A percentile compares a stretch with the other conserved stretches of the same genome.
phyloP scores from a whole-genome alignment of 2,888 invertebrate genomes.

The Steromphala cineraria region DNA sequence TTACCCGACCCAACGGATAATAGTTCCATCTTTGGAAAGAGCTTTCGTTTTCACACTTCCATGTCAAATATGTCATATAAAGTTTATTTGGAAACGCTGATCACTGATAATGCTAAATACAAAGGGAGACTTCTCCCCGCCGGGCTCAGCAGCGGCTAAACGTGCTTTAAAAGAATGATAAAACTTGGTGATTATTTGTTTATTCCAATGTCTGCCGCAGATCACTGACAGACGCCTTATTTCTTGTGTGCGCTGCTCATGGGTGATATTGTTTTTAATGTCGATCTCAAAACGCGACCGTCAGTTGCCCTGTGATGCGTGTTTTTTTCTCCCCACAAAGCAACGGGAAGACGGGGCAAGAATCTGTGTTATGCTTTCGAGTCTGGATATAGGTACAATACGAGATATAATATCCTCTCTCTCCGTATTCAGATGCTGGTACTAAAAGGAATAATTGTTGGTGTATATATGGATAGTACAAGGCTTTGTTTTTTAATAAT shows the following conservation, averaged over 20 bases:
- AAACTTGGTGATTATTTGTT: constrained; percentile 12
- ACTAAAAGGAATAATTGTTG: too few relatives aligned
- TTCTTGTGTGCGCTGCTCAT: background rate
- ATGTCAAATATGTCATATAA: constrained; percentile 12
- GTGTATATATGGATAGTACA: too few relatives aligned
- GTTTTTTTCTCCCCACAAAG: background rate
- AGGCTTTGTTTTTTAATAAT: too few relatives aligned
- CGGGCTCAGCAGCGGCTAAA: background rate
- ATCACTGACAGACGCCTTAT: background rate
- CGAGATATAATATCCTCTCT: too few relatives aligned
- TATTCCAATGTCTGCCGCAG: constrained; percentile 10
- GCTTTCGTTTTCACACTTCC: constrained; percentile 17
- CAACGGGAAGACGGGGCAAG: too few relatives aligned
- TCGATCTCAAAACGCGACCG: background rate
- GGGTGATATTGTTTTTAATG: constrained; percentile 6
- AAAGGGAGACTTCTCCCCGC: constrained; percentile 8
- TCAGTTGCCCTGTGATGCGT: background rate
- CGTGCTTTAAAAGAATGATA: background rate
- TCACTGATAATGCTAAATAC: background rate
- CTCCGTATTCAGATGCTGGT: too few relatives aligned
- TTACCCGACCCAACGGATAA: constrained; percentile 2
- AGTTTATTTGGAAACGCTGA: constrained; percentile 7
- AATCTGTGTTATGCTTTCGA: too few relatives aligned
- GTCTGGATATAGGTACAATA: too few relatives aligned
- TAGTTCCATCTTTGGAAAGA: constrained; percentile 6